Percentiles rank a stretch among this genome's conserved stretches.
Evolutionary conservation across 2,113 vertebrate genomes (phyloP).

Genomic region (Oreochromis niloticus): DNA sequence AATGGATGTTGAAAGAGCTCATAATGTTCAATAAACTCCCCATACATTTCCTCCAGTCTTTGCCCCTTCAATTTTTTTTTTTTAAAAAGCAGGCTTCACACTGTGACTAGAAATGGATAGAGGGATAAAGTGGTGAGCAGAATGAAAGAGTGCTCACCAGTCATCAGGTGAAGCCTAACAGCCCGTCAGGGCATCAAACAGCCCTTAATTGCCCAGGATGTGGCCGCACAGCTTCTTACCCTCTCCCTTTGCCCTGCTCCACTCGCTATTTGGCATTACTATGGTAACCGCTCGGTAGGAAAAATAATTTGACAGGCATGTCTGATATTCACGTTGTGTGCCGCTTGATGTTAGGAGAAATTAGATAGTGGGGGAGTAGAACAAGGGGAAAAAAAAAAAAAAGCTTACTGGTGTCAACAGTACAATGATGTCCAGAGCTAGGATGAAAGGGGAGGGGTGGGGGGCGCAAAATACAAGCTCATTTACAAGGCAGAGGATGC

Average conservation of each 20-base stretch:
- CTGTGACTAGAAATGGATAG: conserved; percentile 20
- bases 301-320: conserved; percentile 35
- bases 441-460: neutral
- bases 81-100: neutral
- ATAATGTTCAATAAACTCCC: conserved; percentile 8
- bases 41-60: neutral
- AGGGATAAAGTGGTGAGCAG: conserved; percentile 19
- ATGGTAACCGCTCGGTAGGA: conserved; percentile 48
- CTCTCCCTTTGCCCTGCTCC: conserved; percentile 6
- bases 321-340: conserved; percentile 26
- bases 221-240: conserved; percentile 28
- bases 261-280: conserved; percentile 46
- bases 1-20: conserved; percentile 31
- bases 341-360: neutral
- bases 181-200: conserved; percentile 51
- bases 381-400: neutral
- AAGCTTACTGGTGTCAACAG: neutral
- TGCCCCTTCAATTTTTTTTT: neutral
- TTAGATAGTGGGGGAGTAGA: neutral
- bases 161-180: conserved; percentile 51
- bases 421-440: neutral
- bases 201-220: conserved; percentile 57
- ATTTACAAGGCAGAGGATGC: conserved; percentile 45
- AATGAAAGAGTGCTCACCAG: conserved; percentile 26
- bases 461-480: neutral